Percentiles rank a stretch among this genome's conserved stretches.
Evolutionary conservation across 2,797 vertebrate species (phyloP).

Genomic region (Phalanger gymnotis): DNA sequence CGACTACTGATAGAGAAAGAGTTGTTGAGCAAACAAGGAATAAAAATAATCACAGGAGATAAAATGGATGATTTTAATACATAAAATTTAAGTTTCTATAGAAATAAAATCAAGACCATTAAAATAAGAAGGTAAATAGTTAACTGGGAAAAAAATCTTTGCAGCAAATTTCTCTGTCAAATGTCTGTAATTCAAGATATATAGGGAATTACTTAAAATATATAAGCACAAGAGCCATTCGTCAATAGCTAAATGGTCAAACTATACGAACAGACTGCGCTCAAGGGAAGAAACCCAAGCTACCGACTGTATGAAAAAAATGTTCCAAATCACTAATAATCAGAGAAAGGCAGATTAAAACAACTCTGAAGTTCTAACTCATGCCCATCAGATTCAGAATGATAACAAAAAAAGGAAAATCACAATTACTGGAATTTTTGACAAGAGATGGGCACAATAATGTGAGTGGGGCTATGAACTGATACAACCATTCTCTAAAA

Average conservation of each 20-base stretch:
- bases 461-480: background rate
- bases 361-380: background rate
- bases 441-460: background rate
- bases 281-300: background rate
- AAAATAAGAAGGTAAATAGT: background rate
- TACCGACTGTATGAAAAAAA: background rate
- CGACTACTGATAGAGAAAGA: background rate
- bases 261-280: background rate
- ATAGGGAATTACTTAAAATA: background rate
- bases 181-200: background rate
- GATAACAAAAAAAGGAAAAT: background rate
- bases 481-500: background rate
- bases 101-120: background rate
- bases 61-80: background rate
- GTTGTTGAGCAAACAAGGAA: background rate
- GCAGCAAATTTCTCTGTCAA: background rate
- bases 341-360: background rate
- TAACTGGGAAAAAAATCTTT: background rate
- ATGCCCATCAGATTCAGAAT: no score
- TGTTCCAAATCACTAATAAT: background rate
- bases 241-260: background rate
- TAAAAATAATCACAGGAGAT: background rate
- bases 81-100: background rate
- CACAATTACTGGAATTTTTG: background rate
- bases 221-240: background rate